Evolutionary conservation across 2,113 vertebrate genomes (phyloP).

Genomic region (Reinhardtius hippoglossoides): DNA sequence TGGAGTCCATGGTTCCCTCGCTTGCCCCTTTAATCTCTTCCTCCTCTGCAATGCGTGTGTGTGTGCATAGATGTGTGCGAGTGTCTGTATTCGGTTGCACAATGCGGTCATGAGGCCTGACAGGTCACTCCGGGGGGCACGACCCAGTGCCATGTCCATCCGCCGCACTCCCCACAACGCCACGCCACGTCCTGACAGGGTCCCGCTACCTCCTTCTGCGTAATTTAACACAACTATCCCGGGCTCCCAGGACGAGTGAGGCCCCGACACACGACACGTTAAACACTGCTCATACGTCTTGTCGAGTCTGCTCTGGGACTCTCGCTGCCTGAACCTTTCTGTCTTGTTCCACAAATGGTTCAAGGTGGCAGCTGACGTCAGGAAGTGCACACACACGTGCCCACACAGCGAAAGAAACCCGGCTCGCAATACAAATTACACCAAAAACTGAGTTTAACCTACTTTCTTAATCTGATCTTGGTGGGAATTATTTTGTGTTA

Average conservation of each 20-base stretch:
- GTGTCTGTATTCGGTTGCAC: conserved; percentile 37
- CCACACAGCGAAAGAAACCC: background rate
- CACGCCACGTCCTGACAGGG: conserved; percentile 79
- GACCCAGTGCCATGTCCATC: conserved; percentile 80
- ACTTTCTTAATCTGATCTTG: conserved; percentile 66
- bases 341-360: conserved; percentile 39
- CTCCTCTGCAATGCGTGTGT: background rate
- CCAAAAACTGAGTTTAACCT: conserved; percentile 43
- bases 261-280: conserved; percentile 60
- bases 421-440: conserved; percentile 30
- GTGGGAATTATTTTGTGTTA: conserved; percentile 73
- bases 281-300: conserved; percentile 72
- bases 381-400: conserved; percentile 8
- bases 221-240: conserved; percentile 84
- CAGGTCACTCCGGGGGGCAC: conserved; percentile 80
- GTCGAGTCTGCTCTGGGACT: conserved; percentile 40
- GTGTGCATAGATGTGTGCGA: conserved; percentile 11
- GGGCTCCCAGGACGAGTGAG: conserved; percentile 49
- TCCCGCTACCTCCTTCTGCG: conserved; percentile 80
- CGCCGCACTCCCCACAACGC: conserved; percentile 60
- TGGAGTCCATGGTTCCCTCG: background rate
- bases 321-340: conserved; percentile 46
- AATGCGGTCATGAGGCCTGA: conserved; percentile 81
- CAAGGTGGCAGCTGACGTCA: conserved; percentile 32
- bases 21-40: conserved; percentile 30